phyloP scores from a whole-genome alignment of 2,797 vertebrate species.

The Oreonectes daqikongensis region DNA sequence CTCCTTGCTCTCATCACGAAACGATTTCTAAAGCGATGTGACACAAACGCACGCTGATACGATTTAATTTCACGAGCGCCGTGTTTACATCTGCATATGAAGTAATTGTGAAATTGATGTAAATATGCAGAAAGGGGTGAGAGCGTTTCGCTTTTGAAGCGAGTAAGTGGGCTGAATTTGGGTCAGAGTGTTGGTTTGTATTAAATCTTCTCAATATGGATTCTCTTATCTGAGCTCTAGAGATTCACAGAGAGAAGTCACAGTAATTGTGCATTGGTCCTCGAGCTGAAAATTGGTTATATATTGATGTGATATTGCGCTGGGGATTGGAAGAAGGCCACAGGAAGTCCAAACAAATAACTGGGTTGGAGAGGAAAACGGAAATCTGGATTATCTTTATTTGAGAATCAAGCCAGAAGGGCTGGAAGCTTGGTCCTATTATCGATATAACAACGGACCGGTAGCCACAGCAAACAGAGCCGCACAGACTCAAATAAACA shows the following conservation, averaged over 20 bases:
- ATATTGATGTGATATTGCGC: constrained; percentile 69
- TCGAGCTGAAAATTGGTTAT: constrained; percentile 69
- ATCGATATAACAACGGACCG: constrained; percentile 55
- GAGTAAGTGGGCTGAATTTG: constrained; percentile 61
- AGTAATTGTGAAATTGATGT: constrained; percentile 69
- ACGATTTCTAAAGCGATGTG: constrained; percentile 32
- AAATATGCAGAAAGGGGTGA: constrained; percentile 68
- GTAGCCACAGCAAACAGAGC: constrained; percentile 22
- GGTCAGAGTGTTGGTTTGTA: constrained; percentile 71
- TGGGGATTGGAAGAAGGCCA: constrained; percentile 63
- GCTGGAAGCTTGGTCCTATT: constrained; percentile 53
- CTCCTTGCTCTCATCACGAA: constrained; percentile 21
- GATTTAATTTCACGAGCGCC: constrained; percentile 52
- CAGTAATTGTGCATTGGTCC: constrained; percentile 64
- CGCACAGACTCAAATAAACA: constrained; percentile 34
- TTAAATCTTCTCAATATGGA: constrained; percentile 69
- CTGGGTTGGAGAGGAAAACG: constrained; percentile 50
- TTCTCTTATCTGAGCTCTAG: constrained; percentile 62
- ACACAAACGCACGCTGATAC: constrained; percentile 58
- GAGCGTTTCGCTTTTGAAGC: constrained; percentile 43
- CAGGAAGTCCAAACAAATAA: constrained; percentile 69
- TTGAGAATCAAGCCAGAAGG: constrained; percentile 52
- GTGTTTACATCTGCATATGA: constrained; percentile 58
- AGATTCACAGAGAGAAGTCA: constrained; percentile 66
- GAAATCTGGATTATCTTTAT: constrained; percentile 56